A percentile compares a stretch with the other conserved stretches of the same genome.
phyloP scores from a whole-genome alignment of 2,797 vertebrate species.

The Gymnothorax reevesii region DNA sequence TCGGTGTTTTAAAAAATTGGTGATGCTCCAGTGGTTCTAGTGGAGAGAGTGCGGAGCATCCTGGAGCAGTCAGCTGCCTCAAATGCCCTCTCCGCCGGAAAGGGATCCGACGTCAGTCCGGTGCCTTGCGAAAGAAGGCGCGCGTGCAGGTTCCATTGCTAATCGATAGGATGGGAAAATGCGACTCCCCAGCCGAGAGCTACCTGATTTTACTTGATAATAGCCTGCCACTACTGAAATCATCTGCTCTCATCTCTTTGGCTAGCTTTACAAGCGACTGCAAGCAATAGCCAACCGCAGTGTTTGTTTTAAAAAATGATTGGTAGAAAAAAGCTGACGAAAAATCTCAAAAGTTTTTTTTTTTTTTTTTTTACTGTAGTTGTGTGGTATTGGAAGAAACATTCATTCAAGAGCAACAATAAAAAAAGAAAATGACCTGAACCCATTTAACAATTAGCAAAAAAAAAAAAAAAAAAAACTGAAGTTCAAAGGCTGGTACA shows the following conservation, averaged over 20 bases:
- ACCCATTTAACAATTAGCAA: too few species aligned
- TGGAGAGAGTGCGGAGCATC: background rate
- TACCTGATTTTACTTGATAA: background rate
- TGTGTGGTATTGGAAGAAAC: background rate
- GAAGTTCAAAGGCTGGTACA: conserved; percentile 7
- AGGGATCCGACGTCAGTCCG: conserved; percentile 14
- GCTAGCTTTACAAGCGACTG: background rate
- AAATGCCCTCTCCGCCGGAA: conserved; percentile 23
- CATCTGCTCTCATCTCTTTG: background rate
- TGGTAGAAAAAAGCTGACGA: background rate
- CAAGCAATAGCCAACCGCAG: background rate
- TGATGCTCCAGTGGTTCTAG: conserved; percentile 9
- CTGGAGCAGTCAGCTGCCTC: background rate
- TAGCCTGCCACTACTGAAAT: background rate
- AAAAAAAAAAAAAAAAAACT: background rate
- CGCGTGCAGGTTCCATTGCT: conserved; percentile 3
- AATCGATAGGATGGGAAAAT: background rate
- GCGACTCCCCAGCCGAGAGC: background rate
- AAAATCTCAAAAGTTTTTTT: background rate
- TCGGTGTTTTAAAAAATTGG: background rate
- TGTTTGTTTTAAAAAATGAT: background rate
- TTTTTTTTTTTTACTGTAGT: background rate
- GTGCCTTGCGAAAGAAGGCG: conserved; percentile 14
- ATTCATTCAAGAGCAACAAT: background rate
- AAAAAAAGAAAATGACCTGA: too few species aligned